Base-by-base conservation (phyloP, 2,113 vertebrate species). In the Candoia aspera region DNA sequence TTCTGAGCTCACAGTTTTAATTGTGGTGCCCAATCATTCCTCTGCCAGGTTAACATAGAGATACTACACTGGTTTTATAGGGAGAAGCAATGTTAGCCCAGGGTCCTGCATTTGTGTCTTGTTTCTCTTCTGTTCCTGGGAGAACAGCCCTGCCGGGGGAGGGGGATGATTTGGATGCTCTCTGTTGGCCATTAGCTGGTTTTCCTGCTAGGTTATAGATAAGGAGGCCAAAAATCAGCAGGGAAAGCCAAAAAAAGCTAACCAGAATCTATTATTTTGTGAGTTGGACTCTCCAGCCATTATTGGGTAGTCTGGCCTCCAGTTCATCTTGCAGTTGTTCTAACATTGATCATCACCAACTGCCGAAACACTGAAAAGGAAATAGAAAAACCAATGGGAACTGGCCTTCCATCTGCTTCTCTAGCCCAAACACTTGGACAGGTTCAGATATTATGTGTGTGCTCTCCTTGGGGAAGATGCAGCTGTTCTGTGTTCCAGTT, bases 151-250 rank as follows among this genome's bases (percentile, higher is more conserved):
- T 4, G 5, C 60, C 17, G 24, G 15, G 55, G 79, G 73, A 60
- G 8, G 53, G n/a, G 21, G 4, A 73, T 3, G 60, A 55, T 12
- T 60, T 88, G 21, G 24, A 9, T 92, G 29, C 37, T 94, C 86
- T 84, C 94, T 90, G 54, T 94, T 94, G 89, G 85, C 92, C 54
- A 87, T 86, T 49, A 88, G 62, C 6, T 92, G 6, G 84, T 91
- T 93, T 0, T 11, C 29, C 79, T 59, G 24, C 5, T 91, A 4
- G 85, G 91, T 93, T 0, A 12, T 29, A 87, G 91, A 90, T 93
- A 94, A 55, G 90, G 68, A 2, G 23, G 83, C 15, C 91, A 89
- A 87, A 88, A n/a, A 23, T 55, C 49, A 53, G 64, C 58, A 60
- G 37, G 8, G 33, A 26, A 15, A 42, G 29, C 12, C 8, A 79